phyloP scores from a whole-genome alignment of 1,140 invertebrate species.

The Cydia pomonella region DNA sequence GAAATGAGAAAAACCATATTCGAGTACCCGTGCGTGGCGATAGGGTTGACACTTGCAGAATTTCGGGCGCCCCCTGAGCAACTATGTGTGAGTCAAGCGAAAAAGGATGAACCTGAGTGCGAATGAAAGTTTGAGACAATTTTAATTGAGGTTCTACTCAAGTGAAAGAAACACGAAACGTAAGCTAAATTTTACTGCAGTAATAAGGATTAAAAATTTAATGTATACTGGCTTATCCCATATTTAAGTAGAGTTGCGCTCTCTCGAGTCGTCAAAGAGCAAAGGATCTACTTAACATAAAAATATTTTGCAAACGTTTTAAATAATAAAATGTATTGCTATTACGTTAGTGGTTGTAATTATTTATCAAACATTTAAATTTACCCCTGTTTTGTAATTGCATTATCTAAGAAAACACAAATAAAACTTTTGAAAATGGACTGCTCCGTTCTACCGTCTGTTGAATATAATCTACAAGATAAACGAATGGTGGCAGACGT shows the following conservation, averaged over 20 bases:
- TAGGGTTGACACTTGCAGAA: slow-evolving; percentile 48
- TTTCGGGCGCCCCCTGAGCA: slow-evolving; percentile 1
- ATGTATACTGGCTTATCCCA: too few species aligned
- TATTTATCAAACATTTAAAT: too few species aligned
- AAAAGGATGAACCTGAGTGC: background rate
- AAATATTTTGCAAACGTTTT: too few species aligned
- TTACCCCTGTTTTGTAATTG: too few species aligned
- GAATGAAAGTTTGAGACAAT: background rate
- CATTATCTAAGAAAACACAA: background rate
- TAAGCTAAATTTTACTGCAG: too few species aligned
- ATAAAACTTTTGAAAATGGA: background rate
- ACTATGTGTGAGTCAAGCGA: background rate
- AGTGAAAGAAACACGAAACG: background rate
- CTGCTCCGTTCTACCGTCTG: background rate
- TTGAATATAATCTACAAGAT: background rate
- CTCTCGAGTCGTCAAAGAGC: too few species aligned
- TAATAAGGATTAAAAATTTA: too few species aligned
- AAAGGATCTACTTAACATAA: too few species aligned
- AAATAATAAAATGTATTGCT: too few species aligned
- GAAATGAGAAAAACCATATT: slow-evolving; percentile 81
- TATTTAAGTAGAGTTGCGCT: too few species aligned
- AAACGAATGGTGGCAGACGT: slow-evolving; percentile 11
- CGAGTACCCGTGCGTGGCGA: slow-evolving; percentile 57
- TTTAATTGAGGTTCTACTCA: background rate
- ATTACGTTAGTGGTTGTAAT: too few species aligned